A percentile compares a stretch with the other conserved stretches of the same genome.
Evolutionary conservation across 92 coral and sea anemone species (phyloP).

Genomic region (Phenganax marumi): DNA sequence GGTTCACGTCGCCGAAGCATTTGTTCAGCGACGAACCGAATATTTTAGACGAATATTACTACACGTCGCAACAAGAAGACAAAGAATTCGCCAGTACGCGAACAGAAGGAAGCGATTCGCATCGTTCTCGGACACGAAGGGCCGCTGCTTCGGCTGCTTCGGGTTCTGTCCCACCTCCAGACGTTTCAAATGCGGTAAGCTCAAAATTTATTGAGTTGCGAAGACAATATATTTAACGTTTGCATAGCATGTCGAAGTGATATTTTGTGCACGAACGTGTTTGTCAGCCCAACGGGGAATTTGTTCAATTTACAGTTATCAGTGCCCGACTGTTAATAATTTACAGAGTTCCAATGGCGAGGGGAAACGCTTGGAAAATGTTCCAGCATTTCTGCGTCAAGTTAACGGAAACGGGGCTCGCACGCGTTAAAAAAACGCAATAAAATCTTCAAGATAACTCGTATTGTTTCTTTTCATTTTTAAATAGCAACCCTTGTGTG

Average conservation of each 20-base stretch:
- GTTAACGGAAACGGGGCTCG: background rate
- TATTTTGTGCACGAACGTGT: no score
- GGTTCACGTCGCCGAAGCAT: conserved; percentile 21
- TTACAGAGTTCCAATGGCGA: no score
- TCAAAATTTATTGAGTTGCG: no score
- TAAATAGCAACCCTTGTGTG: background rate
- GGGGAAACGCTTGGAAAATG: no score
- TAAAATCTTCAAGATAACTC: background rate
- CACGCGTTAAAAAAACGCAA: background rate
- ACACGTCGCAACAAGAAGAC: background rate
- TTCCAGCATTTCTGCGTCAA: no score
- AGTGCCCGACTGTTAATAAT: no score
- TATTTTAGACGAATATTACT: background rate
- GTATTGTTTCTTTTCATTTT: background rate
- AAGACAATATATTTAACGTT: no score
- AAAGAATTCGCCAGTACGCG: background rate
- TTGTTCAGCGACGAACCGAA: conserved; percentile 27
- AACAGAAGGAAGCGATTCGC: background rate
- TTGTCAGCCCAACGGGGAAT: no score
- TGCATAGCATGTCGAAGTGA: no score
- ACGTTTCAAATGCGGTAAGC: no score
- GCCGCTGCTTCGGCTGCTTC: no score
- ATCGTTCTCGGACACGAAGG: background rate
- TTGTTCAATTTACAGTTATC: no score
- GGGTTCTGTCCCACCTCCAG: background rate